phyloP scores from a whole-genome alignment of 2,888 invertebrate genomes.

The Hyalella azteca region DNA sequence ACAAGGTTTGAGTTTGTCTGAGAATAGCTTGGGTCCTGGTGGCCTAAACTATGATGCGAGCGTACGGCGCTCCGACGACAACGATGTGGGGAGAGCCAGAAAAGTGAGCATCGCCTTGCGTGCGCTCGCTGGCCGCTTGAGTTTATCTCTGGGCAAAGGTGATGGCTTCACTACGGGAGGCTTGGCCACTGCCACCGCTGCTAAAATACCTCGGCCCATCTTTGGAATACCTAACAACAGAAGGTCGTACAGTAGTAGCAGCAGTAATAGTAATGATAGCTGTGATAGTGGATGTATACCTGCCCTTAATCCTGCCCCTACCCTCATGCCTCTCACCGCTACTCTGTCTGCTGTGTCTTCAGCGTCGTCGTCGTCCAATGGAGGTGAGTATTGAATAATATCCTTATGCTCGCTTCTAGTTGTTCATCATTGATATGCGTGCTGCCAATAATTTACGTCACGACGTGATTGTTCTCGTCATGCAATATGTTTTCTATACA shows the following conservation, averaged over 20 bases:
- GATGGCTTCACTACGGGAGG: conserved; percentile 18
- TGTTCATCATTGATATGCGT: too few relatives aligned
- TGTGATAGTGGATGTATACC: neutral
- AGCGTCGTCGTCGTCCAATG: conserved; percentile 20
- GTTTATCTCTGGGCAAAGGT: conserved; percentile 12
- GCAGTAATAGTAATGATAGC: conserved; percentile 25
- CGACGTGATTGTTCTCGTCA: too few relatives aligned
- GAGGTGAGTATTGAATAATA: conserved; percentile 35
- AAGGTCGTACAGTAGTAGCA: conserved; percentile 15
- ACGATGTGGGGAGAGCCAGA: conserved; percentile 41
- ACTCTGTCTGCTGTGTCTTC: conserved; percentile 19
- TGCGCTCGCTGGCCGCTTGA: conserved; percentile 49
- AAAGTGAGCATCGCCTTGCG: conserved; percentile 48
- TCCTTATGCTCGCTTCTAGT: too few relatives aligned
- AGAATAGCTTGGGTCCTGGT: conserved; percentile 31
- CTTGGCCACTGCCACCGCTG: neutral
- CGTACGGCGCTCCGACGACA: neutral
- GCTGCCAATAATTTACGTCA: too few relatives aligned
- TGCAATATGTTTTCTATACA: too few relatives aligned
- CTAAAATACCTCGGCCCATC: conserved; percentile 32
- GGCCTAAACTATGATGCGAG: neutral
- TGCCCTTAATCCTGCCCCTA: neutral
- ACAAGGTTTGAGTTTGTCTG: conserved; percentile 3
- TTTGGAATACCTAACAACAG: conserved; percentile 15
- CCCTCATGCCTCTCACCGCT: conserved; percentile 35